Evolutionary conservation across 2,113 vertebrate species (phyloP).

Genomic region (Gila orcuttii): DNA sequence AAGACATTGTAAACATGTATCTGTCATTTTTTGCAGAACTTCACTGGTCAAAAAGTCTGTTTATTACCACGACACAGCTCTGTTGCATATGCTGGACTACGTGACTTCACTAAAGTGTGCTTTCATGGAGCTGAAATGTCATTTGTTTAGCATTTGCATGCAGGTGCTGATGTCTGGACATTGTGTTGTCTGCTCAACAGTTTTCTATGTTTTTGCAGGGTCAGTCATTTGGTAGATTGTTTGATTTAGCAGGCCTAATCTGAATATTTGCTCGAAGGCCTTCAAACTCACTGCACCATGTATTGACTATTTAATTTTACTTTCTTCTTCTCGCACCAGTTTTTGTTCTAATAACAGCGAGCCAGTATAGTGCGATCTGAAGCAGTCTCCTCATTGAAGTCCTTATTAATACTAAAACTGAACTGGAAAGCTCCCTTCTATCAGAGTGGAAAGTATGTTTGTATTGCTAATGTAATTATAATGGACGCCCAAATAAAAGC

Average conservation of each 20-base stretch:
- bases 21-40: not conserved
- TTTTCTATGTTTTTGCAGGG: constrained; percentile 21
- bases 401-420: not conserved
- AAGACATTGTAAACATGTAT: not conserved
- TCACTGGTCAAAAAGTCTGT: constrained; percentile 58
- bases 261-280: not conserved
- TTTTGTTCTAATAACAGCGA: not conserved
- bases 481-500: not conserved
- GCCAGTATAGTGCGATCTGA: not conserved
- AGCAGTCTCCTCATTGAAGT: not conserved
- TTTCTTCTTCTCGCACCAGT: not conserved
- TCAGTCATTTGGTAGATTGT: not conserved
- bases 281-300: not conserved
- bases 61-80: constrained; percentile 46
- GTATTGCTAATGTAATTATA: not conserved
- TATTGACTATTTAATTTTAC: not conserved
- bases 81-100: constrained; percentile 57
- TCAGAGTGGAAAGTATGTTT: not conserved
- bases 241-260: not conserved
- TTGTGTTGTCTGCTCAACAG: not conserved
- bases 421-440: not conserved
- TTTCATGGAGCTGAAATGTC: constrained; percentile 9
- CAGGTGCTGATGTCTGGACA: not conserved
- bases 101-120: constrained; percentile 21
- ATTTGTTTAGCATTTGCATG: constrained; percentile 76